A percentile compares a stretch with the other conserved stretches of the same genome.
Conservation (phyloP, 2,113 vertebrate genomes). For the Pristiophorus japonicus region DNA sequence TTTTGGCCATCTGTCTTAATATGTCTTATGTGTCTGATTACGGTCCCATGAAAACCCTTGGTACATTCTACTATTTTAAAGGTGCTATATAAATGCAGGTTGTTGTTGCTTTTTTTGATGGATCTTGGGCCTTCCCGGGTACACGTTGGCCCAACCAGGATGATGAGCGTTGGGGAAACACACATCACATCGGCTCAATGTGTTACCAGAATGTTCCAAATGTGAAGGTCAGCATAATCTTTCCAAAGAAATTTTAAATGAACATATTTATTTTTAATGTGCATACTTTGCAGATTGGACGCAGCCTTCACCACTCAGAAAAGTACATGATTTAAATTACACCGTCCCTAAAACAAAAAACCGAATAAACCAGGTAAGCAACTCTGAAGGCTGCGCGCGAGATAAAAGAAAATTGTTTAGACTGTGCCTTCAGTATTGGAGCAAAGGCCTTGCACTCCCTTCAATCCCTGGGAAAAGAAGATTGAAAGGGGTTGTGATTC, state of each 20-base stretch:
- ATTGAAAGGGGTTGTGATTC: background rate
- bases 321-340: background rate
- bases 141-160: background rate
- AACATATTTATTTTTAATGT: background rate
- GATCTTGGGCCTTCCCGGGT: background rate
- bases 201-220: background rate
- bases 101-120: background rate
- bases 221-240: slow-evolving; percentile 13
- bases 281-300: background rate
- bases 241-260: background rate
- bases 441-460: background rate
- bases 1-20: too few species aligned
- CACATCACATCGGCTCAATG: background rate
- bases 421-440: background rate
- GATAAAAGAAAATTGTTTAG: background rate
- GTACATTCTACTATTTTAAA: background rate
- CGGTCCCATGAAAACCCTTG: too few species aligned
- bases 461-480: background rate
- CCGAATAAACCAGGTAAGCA: slow-evolving; percentile 12
- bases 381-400: background rate
- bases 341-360: background rate
- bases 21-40: too few species aligned
- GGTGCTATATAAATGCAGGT: background rate
- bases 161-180: background rate
- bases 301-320: background rate